Conservation (phyloP, 1,140 invertebrate genomes). For the Dufourea novaeangliae region DNA sequence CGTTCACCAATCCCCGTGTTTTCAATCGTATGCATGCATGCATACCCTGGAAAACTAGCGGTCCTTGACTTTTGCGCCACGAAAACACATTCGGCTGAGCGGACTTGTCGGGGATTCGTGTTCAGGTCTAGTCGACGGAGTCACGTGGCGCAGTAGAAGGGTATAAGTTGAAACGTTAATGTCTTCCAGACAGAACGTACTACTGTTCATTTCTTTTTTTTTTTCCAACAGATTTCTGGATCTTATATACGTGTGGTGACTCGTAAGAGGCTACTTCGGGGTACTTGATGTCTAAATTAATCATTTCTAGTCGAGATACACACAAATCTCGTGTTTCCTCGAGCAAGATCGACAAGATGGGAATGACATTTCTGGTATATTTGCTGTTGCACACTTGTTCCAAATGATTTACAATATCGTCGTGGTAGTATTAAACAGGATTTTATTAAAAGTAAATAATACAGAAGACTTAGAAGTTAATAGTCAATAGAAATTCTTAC, state of each 20-base stretch:
- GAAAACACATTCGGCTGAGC: not conserved
- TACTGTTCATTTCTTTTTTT: not conserved
- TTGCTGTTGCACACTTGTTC: not conserved
- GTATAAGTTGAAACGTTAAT: not conserved
- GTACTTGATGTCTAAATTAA: not conserved
- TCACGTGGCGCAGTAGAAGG: not conserved
- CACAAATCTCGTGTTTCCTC: not conserved
- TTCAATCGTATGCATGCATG: no score
- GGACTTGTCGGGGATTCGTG: not conserved
- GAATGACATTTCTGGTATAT: no score
- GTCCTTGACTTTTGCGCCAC: not conserved
- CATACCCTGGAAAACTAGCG: no score
- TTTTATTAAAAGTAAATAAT: no score
- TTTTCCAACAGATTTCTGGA: not conserved
- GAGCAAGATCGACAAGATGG: no score
- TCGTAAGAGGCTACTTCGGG: not conserved
- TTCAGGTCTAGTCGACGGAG: not conserved
- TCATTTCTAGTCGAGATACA: not conserved
- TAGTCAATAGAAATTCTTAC: no score
- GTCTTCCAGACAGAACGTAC: not conserved
- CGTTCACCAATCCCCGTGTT: no score
- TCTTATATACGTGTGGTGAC: not conserved
- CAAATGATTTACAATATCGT: no score
- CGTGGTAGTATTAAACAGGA: no score
- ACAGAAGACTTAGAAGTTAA: no score